Evolutionary conservation across 2,888 invertebrate species (phyloP).

Genomic region (Nysson spinosus): DNA sequence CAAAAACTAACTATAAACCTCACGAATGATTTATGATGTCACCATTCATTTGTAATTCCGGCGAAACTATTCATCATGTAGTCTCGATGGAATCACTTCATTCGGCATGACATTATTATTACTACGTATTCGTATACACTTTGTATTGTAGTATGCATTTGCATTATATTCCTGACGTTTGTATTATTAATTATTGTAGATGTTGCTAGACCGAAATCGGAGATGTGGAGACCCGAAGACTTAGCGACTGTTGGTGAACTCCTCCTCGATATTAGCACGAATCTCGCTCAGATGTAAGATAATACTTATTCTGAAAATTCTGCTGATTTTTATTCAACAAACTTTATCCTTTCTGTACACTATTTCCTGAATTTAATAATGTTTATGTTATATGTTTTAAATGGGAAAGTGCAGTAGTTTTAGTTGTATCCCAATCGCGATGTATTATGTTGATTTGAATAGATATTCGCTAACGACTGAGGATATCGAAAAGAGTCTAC

Average conservation of each 20-base stretch:
- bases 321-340: neutral
- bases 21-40: constrained; percentile 6
- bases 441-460: neutral
- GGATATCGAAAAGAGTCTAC: constrained; percentile 92
- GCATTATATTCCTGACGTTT: constrained; percentile 5
- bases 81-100: constrained; percentile 9
- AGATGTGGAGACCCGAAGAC: constrained; percentile 89
- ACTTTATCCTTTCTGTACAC: neutral
- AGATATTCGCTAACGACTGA: constrained; percentile 91
- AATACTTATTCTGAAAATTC: constrained; percentile 3
- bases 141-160: too few relatives aligned
- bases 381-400: too few relatives aligned
- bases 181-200: constrained; percentile 78
- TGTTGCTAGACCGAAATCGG: constrained; percentile 87
- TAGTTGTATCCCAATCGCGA: too few relatives aligned
- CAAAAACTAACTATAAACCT: constrained; percentile 12
- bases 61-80: constrained; percentile 4
- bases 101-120: neutral
- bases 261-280: constrained; percentile 90
- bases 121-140: too few relatives aligned
- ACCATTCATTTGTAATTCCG: neutral
- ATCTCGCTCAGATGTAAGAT: constrained; percentile 88
- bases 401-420: too few relatives aligned
- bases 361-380: too few relatives aligned
- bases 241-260: constrained; percentile 92